phyloP scores from a whole-genome alignment of 2,888 invertebrate genomes.

The Orthosia cruda region DNA sequence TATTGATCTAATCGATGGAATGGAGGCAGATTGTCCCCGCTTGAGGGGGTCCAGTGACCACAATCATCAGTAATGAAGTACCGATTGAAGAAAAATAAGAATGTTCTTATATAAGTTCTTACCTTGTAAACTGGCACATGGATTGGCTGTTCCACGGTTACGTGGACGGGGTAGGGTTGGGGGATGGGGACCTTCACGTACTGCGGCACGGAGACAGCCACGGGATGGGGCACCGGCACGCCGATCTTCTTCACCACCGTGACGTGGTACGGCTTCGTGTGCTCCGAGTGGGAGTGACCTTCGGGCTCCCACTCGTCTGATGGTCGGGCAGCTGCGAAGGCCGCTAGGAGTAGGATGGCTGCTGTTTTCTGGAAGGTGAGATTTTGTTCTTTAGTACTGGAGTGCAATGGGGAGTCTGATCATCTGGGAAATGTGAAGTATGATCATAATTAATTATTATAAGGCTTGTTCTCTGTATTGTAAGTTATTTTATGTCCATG shows the following conservation, averaged over 20 bases:
- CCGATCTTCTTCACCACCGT: constrained; percentile 94
- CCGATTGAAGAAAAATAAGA: too few species aligned
- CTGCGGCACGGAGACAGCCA: constrained; percentile 94
- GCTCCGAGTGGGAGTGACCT: constrained; percentile 93
- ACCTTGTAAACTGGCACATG: constrained; percentile 94
- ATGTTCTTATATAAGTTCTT: constrained; percentile 28
- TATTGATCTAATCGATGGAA: too few species aligned
- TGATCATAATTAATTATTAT: too few species aligned
- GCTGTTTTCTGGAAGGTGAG: constrained; percentile 83
- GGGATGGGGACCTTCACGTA: constrained; percentile 94
- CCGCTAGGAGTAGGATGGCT: constrained; percentile 83
- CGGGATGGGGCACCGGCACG: constrained; percentile 94
- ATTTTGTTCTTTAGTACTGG: neutral
- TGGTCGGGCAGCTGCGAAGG: constrained; percentile 80
- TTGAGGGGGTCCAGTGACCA: too few species aligned
- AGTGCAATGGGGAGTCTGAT: too few species aligned
- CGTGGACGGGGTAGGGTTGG: constrained; percentile 94
- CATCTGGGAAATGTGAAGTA: too few species aligned
- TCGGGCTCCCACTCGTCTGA: constrained; percentile 90
- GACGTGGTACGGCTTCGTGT: constrained; percentile 94
- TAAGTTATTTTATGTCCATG: too few species aligned
- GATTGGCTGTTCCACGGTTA: constrained; percentile 94
- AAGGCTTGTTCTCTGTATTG: too few species aligned
- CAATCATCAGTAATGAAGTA: too few species aligned
- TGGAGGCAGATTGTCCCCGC: too few species aligned